These are phyloP conservation scores for Drosophila anceps DNA, from an alignment of 2,888 invertebrate species.

Conservation along the genomic window DNA sequence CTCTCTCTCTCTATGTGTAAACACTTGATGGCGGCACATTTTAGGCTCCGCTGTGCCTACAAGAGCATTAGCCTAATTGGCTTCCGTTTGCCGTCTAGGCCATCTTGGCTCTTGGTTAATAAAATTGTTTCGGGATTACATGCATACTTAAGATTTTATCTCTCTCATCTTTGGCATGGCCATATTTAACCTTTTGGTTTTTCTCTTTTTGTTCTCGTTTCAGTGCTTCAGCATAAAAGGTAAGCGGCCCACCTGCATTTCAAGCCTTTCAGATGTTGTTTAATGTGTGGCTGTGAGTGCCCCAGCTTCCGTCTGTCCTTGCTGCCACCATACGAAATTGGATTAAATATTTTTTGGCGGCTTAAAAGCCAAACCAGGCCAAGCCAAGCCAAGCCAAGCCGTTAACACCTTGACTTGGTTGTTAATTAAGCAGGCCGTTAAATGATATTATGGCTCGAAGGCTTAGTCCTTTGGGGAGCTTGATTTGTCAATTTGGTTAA, in stretches of 20 bases:
- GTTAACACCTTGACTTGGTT: conserved; percentile 71
- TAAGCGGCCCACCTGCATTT: conserved; percentile 49
- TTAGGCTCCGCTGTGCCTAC: conserved; percentile 16
- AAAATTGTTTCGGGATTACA: conserved; percentile 73
- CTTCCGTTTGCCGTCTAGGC: conserved; percentile 18
- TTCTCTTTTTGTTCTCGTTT: conserved; percentile 48
- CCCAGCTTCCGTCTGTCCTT: conserved; percentile 1
- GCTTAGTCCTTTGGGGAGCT: conserved; percentile 31
- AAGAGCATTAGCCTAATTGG: conserved; percentile 73
- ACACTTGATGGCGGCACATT: conserved; percentile 18
- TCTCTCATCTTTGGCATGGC: conserved; percentile 47
- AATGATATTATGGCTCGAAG: conserved; percentile 47
- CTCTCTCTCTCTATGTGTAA: conserved; percentile 26
- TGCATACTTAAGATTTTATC: conserved; percentile 65
- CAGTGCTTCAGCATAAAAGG: conserved; percentile 60
- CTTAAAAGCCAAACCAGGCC: conserved; percentile 48
- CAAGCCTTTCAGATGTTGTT: conserved; percentile 45
- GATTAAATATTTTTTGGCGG: conserved; percentile 53
- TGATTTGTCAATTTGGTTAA: conserved; percentile 77
- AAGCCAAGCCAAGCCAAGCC: conserved; percentile 40
- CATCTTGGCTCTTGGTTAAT: conserved; percentile 43
- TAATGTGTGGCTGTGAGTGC: conserved; percentile 33
- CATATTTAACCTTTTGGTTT: conserved; percentile 57
- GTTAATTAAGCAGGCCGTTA: conserved; percentile 68
- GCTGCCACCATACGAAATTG: conserved; percentile 24